Evolutionary conservation across 2,797 vertebrate genomes (phyloP).

Genomic region (Aeoliscus strigatus): DNA sequence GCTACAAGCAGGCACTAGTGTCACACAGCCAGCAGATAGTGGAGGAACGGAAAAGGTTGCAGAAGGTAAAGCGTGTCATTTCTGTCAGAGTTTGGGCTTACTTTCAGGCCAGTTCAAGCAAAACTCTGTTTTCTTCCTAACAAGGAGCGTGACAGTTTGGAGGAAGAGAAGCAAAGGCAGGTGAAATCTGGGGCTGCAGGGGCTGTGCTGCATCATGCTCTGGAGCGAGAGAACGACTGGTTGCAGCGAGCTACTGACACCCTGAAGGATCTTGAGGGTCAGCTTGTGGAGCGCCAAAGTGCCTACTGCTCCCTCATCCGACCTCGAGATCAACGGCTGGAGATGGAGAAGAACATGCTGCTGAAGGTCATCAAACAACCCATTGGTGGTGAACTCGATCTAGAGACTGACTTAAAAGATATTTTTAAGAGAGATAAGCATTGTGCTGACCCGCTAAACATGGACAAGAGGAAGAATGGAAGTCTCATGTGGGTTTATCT

Average conservation of each 20-base stretch:
- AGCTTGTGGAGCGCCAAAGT: slow-evolving; percentile 84
- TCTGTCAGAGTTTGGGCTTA: background rate
- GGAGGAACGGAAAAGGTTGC: slow-evolving; percentile 83
- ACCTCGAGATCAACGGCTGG: slow-evolving; percentile 76
- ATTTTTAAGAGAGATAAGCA: slow-evolving; percentile 91
- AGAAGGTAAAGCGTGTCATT: slow-evolving; percentile 63
- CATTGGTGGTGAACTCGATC: slow-evolving; percentile 68
- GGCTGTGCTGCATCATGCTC: slow-evolving; percentile 68
- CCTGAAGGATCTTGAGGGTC: slow-evolving; percentile 82
- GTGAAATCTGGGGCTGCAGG: slow-evolving; percentile 72
- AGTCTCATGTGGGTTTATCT: slow-evolving; percentile 97
- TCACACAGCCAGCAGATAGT: slow-evolving; percentile 87
- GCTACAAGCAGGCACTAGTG: slow-evolving; percentile 84
- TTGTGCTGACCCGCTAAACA: slow-evolving; percentile 84
- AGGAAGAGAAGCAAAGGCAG: slow-evolving; percentile 74
- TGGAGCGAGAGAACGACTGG: slow-evolving; percentile 81
- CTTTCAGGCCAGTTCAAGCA: background rate
- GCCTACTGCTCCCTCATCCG: slow-evolving; percentile 85
- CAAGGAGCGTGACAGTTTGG: slow-evolving; percentile 78
- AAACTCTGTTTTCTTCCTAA: slow-evolving; percentile 10
- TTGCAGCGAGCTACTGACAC: slow-evolving; percentile 70
- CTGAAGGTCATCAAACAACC: slow-evolving; percentile 81
- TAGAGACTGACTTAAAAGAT: slow-evolving; percentile 83
- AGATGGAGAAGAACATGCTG: slow-evolving; percentile 87
- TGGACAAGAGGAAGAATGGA: slow-evolving; percentile 85